Percentiles rank a stretch among this genome's conserved stretches.
Conservation (phyloP, 2,113 vertebrate species). For the Etheostoma cragini region DNA sequence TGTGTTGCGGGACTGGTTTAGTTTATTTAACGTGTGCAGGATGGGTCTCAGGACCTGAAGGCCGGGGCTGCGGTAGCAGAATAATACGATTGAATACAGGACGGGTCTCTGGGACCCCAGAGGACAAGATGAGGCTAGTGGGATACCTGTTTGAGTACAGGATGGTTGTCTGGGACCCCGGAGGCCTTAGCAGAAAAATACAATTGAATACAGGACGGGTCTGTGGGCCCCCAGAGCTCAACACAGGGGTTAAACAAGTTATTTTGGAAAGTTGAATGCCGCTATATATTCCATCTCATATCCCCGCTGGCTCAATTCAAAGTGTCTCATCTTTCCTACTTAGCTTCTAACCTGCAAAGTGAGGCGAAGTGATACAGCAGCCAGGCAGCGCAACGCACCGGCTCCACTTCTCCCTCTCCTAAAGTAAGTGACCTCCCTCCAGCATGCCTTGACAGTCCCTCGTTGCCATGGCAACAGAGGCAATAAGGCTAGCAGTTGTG, state of each 20-base stretch:
- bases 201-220: no score
- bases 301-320: constrained; percentile 6
- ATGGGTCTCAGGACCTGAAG: no score
- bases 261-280: constrained; percentile 16
- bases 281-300: constrained; percentile 19
- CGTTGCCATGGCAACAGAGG: constrained; percentile 79
- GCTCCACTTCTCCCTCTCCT: constrained; percentile 43
- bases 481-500: constrained; percentile 72
- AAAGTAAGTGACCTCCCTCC: constrained; percentile 73
- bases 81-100: no score
- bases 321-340: constrained; percentile 36
- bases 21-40: no score
- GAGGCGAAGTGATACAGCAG: constrained; percentile 31
- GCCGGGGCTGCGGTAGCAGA: no score
- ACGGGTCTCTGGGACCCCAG: no score
- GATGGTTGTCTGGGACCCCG: no score
- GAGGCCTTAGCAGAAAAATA: no score
- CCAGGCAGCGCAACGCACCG: background rate
- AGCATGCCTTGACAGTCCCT: constrained; percentile 72
- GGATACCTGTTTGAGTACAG: no score
- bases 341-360: constrained; percentile 11
- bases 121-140: no score
- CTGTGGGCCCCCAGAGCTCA: no score
- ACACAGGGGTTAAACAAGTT: background rate
- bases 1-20: no score